Evolutionary conservation across 2,113 vertebrate genomes (phyloP).

Genomic region (Psilopsiagon aurifrons): DNA sequence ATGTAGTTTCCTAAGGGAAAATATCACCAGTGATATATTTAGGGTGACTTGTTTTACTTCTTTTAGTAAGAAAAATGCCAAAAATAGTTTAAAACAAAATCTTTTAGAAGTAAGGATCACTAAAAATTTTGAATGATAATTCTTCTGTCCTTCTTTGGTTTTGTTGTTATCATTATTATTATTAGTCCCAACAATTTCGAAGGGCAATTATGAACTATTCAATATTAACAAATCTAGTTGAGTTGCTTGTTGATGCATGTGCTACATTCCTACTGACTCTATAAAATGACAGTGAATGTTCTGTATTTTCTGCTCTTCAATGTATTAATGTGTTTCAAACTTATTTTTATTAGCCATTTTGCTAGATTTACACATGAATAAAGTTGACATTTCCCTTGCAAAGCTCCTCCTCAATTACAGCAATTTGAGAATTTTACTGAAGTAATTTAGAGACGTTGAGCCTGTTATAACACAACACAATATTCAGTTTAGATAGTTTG

Average conservation of each 20-base stretch:
- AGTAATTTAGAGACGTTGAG: conserved; percentile 18
- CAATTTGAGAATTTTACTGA: conserved; percentile 33
- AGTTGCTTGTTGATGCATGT: background rate
- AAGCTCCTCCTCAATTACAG: conserved; percentile 2
- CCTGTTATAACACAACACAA: background rate
- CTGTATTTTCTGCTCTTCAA: background rate
- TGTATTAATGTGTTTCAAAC: background rate
- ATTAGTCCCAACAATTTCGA: background rate
- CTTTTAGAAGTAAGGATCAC: background rate
- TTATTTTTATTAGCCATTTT: conserved; percentile 5
- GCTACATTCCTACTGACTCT: background rate
- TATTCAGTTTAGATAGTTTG: background rate
- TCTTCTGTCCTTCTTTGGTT: background rate
- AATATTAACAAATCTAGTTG: background rate
- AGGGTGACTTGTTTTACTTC: background rate
- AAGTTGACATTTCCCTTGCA: conserved; percentile 17
- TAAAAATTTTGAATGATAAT: background rate
- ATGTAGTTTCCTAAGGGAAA: background rate
- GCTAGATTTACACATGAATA: background rate
- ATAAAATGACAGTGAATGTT: background rate
- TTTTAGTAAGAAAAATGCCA: background rate
- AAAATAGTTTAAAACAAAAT: background rate
- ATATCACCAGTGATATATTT: background rate
- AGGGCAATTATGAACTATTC: background rate
- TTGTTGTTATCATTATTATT: background rate